A percentile compares a stretch with the other conserved stretches of the same genome.
phyloP scores from a whole-genome alignment of 2,113 vertebrate species.

The Grantiella picta region DNA sequence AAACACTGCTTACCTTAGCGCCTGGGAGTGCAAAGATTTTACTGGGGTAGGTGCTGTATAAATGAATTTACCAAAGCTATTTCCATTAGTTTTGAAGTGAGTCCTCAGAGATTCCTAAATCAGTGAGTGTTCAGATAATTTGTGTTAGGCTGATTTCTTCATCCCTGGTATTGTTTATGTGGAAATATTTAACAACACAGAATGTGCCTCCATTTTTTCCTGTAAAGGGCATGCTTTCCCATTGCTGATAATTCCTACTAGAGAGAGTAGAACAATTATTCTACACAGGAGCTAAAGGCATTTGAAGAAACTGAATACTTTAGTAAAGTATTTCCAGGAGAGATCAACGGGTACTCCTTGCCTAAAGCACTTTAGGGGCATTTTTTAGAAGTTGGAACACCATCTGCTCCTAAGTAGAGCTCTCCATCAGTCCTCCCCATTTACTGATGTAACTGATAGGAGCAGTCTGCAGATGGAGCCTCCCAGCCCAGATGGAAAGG shows the following conservation, averaged over 20 bases:
- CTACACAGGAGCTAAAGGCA: not conserved
- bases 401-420: slow-evolving; percentile 33
- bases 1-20: not conserved
- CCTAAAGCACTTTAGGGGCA: not conserved
- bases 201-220: not conserved
- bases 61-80: not conserved
- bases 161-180: not conserved
- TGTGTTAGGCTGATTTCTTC: not conserved
- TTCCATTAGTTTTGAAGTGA: not conserved
- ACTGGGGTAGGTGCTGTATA: not conserved
- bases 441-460: not conserved
- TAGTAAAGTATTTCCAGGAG: not conserved
- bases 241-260: not conserved
- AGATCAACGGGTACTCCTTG: not conserved
- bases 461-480: slow-evolving; percentile 42
- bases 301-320: not conserved
- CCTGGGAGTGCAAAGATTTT: not conserved
- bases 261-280: not conserved
- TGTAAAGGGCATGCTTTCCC: not conserved
- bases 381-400: slow-evolving; percentile 22
- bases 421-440: not conserved
- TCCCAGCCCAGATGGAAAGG: slow-evolving; percentile 44
- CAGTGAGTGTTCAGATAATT: not conserved
- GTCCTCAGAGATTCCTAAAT: not conserved
- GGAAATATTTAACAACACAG: not conserved